Evolutionary conservation across 2,888 invertebrate species (phyloP).

Genomic region (Ennomos quercinarius): DNA sequence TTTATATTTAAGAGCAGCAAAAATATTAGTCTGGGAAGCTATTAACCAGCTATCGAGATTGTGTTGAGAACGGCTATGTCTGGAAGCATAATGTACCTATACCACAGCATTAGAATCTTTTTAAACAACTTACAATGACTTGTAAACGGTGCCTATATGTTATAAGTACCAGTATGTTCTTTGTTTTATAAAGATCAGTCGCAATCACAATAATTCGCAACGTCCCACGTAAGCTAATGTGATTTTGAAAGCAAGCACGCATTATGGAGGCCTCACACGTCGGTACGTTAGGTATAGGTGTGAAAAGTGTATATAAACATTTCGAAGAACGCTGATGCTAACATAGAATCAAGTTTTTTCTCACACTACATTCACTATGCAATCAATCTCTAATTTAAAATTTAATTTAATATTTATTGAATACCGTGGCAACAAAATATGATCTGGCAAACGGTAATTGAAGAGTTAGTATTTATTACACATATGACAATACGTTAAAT

Average conservation of each 20-base stretch:
- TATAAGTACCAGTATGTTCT: too few relatives aligned
- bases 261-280: constrained; percentile 11
- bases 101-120: too few relatives aligned
- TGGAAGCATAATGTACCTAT: too few relatives aligned
- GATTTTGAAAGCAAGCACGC: constrained; percentile 15
- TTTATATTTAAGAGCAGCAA: too few relatives aligned
- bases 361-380: constrained; percentile 9
- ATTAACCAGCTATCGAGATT: too few relatives aligned
- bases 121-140: too few relatives aligned
- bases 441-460: too few relatives aligned
- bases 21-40: too few relatives aligned
- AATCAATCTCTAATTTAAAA: neutral
- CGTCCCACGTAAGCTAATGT: constrained; percentile 16
- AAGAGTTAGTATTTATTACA: too few relatives aligned
- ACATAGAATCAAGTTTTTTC: constrained; percentile 7
- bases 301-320: constrained; percentile 19
- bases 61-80: too few relatives aligned
- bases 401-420: neutral
- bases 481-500: too few relatives aligned
- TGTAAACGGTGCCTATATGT: too few relatives aligned
- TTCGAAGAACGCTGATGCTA: constrained; percentile 32
- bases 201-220: constrained; percentile 2
- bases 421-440: neutral
- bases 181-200: constrained; percentile 2
- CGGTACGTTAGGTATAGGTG: constrained; percentile 2